Conservation (phyloP, 2,797 vertebrate genomes). For the Poecilia velifera region DNA sequence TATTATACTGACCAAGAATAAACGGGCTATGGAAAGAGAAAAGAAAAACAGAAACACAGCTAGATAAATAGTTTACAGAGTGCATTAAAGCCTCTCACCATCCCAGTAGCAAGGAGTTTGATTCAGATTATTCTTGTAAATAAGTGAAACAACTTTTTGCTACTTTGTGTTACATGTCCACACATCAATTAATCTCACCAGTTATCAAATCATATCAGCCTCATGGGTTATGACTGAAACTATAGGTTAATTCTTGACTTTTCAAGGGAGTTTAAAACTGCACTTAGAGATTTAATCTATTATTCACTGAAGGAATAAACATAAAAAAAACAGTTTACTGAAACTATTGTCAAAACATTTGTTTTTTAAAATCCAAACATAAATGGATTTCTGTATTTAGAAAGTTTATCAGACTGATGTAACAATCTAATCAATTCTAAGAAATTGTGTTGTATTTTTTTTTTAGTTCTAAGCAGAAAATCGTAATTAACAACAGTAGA, state of each 20-base stretch:
- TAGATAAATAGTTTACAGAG: conserved; percentile 19
- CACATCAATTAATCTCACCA: not conserved
- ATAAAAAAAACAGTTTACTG: not conserved
- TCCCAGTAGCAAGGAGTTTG: conserved; percentile 3
- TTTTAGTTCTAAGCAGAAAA: not conserved
- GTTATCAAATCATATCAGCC: not conserved
- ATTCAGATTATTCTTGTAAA: conserved; percentile 1
- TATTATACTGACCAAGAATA: conserved; percentile 65
- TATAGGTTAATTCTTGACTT: not conserved
- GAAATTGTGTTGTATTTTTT: not conserved
- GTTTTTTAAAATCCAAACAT: too few species aligned
- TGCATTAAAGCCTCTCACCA: conserved; percentile 29
- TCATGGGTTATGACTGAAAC: not conserved
- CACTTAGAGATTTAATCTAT: too few species aligned
- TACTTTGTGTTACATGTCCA: not conserved
- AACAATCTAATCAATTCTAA: not conserved
- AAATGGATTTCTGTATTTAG: not conserved
- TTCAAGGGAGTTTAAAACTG: not conserved
- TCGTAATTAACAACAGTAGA: not conserved
- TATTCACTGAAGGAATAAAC: conserved; percentile 1
- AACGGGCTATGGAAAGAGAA: conserved; percentile 35
- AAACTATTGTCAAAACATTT: not conserved
- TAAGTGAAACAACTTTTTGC: not conserved
- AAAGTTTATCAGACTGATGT: not conserved
- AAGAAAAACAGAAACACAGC: not conserved